Evolutionary conservation across 1,140 invertebrate species (phyloP).

Genomic region (Drosophila eugracilis): DNA sequence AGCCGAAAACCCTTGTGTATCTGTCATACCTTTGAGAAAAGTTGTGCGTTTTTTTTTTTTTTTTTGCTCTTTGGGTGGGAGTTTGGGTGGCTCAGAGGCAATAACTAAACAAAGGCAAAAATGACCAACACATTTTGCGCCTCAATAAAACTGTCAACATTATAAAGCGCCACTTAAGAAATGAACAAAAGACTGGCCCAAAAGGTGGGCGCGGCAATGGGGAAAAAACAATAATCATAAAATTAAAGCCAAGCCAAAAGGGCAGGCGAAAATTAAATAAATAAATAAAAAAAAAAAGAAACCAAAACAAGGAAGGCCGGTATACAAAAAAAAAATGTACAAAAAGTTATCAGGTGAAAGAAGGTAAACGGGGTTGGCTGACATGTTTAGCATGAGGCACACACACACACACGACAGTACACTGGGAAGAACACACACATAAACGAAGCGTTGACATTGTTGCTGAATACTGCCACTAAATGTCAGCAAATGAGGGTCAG

Average conservation of each 20-base stretch:
- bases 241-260: slow-evolving; percentile 48
- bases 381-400: slow-evolving; percentile 53
- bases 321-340: not conserved
- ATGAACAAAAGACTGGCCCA: slow-evolving; percentile 68
- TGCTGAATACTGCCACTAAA: slow-evolving; percentile 69
- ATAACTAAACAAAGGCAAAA: slow-evolving; percentile 48
- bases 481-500: slow-evolving; percentile 81
- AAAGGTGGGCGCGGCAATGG: slow-evolving; percentile 20
- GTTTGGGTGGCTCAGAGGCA: slow-evolving; percentile 2
- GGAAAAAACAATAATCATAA: slow-evolving; percentile 58
- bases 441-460: slow-evolving; percentile 40
- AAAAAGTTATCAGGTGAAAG: slow-evolving; percentile 10
- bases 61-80: too few relatives aligned
- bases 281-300: slow-evolving; percentile 35
- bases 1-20: slow-evolving; percentile 12
- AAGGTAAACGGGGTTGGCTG: slow-evolving; percentile 12
- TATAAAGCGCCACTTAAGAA: slow-evolving; percentile 82
- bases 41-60: slow-evolving; percentile 5
- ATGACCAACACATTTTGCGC: slow-evolving; percentile 78
- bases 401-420: slow-evolving; percentile 18
- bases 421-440: slow-evolving; percentile 10
- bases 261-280: slow-evolving; percentile 55
- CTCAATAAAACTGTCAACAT: slow-evolving; percentile 81
- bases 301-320: slow-evolving; percentile 1
- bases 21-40: slow-evolving; percentile 29